These are phyloP conservation scores for Chaetura pelagica DNA, from an alignment of 2,113 vertebrate species.

Conservation along the genomic window DNA sequence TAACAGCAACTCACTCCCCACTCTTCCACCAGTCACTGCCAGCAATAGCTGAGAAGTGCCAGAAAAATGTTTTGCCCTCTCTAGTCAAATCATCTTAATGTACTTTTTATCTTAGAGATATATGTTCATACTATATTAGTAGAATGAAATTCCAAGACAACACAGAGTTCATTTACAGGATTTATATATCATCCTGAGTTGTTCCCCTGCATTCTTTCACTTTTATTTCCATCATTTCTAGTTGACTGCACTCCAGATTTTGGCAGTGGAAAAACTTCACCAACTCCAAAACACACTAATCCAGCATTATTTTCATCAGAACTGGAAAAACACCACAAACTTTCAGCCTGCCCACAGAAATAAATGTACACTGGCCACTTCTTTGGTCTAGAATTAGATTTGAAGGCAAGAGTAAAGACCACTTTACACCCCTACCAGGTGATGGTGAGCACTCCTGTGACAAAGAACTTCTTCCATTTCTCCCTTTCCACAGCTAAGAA, in stretches of 20 bases:
- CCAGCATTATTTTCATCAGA: not conserved
- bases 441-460: not conserved
- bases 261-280: not conserved
- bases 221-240: not conserved
- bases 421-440: accelerated
- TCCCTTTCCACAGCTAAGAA: not conserved
- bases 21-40: not conserved
- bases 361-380: not conserved
- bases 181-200: not conserved
- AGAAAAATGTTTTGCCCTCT: not conserved
- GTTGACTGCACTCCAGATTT: not conserved
- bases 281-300: not conserved
- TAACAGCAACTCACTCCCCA: not conserved
- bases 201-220: not conserved
- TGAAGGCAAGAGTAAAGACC: not conserved
- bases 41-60: not conserved
- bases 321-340: not conserved
- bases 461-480: not conserved
- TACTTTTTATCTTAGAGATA: not conserved
- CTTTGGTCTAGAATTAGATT: not conserved
- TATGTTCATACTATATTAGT: not conserved
- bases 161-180: not conserved
- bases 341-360: not conserved
- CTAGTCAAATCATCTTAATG: not conserved
- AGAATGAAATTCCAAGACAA: not conserved